Base-by-base conservation (phyloP, 1,140 invertebrate species). In the Orchesella cincta region DNA sequence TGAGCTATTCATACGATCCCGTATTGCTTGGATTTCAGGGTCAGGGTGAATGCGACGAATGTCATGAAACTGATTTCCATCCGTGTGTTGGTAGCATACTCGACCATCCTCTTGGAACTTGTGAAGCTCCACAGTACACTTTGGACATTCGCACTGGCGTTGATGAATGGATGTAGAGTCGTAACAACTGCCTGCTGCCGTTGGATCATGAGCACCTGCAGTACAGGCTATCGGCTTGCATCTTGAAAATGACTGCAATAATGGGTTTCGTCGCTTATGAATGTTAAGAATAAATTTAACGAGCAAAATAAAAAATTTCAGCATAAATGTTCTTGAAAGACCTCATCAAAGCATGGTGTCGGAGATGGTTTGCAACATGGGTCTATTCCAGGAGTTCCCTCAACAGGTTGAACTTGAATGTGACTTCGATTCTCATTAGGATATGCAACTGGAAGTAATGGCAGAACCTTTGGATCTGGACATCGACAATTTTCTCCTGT, bases 131-230 rank as follows among this genome's bases (percentile, higher is more conserved):
- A 35, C 29, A n/a, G 77, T 46, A 57, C 80, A 81, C 33, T 76
- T 23, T 0, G 54, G 36, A 76, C 80, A 81, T 26, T 81, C 76
- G 51, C 80, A 81, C 29, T 77, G 75, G n/a, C 78, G 36, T 54
- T 81, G 80, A 62, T 81, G 80, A n/a, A 76, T 67, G 18, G 78
- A 74, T 12, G 76, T 67, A 39, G 70, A 34, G 72, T 81, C 80
- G 35, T 81, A 81, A 57, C 78, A 81, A 14, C 62, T 64, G 51
- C 34, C 67, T 3, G 67, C 16, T 2, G 23, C 26, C 67, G 67
- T 71, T 12, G 67, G 23, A 36, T 71, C 67, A 71, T 71, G 67
- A 31, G 67, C 67, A 2, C 67, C 67, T 14, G 67, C 67, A 16
- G 67, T 71, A 29, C 67, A 71, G 8, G 67, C 67, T 5, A 33